Conservation (phyloP, 23 tunicate species). For the Phallusia fumigata region DNA sequence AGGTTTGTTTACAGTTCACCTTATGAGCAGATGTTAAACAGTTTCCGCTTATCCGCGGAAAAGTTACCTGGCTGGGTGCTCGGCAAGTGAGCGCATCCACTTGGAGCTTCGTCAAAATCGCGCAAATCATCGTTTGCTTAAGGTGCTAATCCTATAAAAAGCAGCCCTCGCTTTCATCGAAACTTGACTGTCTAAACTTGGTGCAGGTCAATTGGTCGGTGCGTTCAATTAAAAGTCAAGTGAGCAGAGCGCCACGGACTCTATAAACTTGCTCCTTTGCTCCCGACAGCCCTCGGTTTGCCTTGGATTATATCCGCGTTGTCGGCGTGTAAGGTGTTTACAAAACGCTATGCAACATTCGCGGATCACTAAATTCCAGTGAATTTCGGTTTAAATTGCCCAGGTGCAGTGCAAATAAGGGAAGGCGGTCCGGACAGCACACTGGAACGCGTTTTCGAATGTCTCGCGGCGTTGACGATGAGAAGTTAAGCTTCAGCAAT, state of each 20-base stretch:
- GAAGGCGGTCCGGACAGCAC: not conserved
- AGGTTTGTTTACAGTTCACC: too few relatives aligned
- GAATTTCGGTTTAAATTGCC: not conserved
- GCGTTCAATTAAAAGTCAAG: not conserved
- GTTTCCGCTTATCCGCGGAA: too few relatives aligned
- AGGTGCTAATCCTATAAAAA: not conserved
- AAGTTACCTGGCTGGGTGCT: too few relatives aligned
- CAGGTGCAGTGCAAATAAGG: not conserved
- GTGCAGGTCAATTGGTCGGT: not conserved
- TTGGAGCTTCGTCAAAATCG: not conserved
- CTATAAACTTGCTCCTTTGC: not conserved
- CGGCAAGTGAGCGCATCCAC: too few relatives aligned
- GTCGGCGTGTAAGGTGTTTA: too few relatives aligned
- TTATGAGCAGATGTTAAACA: too few relatives aligned
- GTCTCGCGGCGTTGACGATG: too few relatives aligned
- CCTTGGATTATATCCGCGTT: too few relatives aligned
- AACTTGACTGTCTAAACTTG: not conserved
- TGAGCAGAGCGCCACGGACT: not conserved
- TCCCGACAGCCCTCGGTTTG: too few relatives aligned
- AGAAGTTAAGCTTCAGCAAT: too few relatives aligned
- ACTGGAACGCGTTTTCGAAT: not conserved
- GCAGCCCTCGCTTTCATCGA: not conserved
- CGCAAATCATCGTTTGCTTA: slow-evolving; percentile 1
- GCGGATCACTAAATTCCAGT: not conserved
- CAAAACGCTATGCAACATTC: too few relatives aligned